Evolutionary conservation across 2,888 invertebrate genomes (phyloP), one percentile per base, ranked within the genome.

Genomic region (Andrena chrysosceles): DNA sequence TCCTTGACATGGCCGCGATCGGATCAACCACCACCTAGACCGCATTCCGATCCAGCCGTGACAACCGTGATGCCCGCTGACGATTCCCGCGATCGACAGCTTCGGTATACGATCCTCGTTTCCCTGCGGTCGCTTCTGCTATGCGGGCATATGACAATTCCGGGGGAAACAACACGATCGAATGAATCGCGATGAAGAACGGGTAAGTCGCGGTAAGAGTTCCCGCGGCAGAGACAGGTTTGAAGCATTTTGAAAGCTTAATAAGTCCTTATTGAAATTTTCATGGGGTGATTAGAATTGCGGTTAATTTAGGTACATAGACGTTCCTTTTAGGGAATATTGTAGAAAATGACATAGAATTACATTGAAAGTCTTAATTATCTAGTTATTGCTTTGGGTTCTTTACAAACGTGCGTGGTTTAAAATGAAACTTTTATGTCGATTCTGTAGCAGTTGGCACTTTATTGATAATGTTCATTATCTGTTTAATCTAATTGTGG

Each of bases 1-100:
- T 87, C 88, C 85, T 86, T 87, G 83, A 86, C 87, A 86, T 77
- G 84, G 83, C 76, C 81, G 82, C 80, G 82, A 85, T 84, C 85
- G 54, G 69, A 71, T 84, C 85, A 76, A 75, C 82, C 86, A 85
- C 85, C 86, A 83, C 87, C 84, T 87, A 84, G 88, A 87, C 84
- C 74, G 75, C 87, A 85, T 88, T 88, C 85, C 88, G 54, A 72
- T 52, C 48, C 59, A 68, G 59, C 66, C 73, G 82, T 79, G 84
- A 84, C 87, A 80, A 81, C 77, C 76, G 68, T 31, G 59, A 77
- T 63, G 54, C 59, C 23, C 42, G 54, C 35, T 52, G 66, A 67
- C 63, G 68, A 63, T 74, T 48, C 49, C 4, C 64, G 13, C 54
- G 68, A 56, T 56, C 69, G 56, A 69, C 69, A 56, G 31, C 69